Base-by-base conservation (phyloP, 2,113 vertebrate species). In the Oriolus oriolus region DNA sequence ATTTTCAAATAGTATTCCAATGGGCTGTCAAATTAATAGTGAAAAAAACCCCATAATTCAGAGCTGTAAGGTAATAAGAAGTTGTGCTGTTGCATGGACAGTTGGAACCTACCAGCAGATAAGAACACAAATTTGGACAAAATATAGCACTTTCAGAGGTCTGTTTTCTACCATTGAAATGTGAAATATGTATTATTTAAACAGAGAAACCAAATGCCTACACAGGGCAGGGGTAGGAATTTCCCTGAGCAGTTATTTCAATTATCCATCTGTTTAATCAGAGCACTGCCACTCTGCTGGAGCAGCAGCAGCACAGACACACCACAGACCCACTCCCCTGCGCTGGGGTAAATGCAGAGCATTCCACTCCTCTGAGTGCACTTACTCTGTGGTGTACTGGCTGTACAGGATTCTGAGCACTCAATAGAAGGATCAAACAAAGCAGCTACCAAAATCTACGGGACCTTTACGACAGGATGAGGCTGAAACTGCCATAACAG, bases 1-100 rank as follows among this genome's bases (percentile, higher is more conserved):
- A 85, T 94, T 94, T 97, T 93, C 85, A 95, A 94, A 88, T 88
- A 93, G 44, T 90, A 63, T 84, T 93, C 56, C 79, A 94, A 70
- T 12, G 37, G 35, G 33, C 20, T 93, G 84, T 77, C 75, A 92
- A 94, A 94, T 68, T 89, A 89, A 56, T 37, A 87, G 30, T 31
- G 53, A 70, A 59, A 64, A 87, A 69, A 22, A 1, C 1, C 20
- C 15, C n/a, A 30, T 73, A 83, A 83, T 54, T 94, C 47, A 88
- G 41, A 89, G 26, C 31, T 81, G 44, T 37, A 83, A 70, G 37
- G 68, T 47, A 83, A n/a, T 69, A 89, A 90, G 65, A 63, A 79
- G 14, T 16, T 89, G 26, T 44, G 12, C 52, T 96, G 16, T 30
- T 13, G 19, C 56, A 57, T 6, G 19, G 71, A 90, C 33, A 60